A percentile compares a stretch with the other conserved stretches of the same genome.
Evolutionary conservation across 2,113 vertebrate species (phyloP).

Genomic region (Triplophysa rosa): DNA sequence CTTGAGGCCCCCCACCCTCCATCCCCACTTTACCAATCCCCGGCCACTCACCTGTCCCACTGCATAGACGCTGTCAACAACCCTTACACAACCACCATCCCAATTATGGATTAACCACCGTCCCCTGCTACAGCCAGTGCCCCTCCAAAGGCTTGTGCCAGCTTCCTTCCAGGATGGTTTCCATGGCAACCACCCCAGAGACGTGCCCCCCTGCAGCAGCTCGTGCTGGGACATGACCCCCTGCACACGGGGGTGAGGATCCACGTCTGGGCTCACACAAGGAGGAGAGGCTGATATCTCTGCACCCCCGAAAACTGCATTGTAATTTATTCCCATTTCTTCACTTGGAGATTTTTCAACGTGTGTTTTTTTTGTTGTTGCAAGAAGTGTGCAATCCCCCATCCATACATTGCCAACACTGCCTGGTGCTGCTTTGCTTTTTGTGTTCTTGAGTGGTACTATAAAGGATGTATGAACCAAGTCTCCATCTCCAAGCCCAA

Average conservation of each 20-base stretch:
- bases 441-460: conserved; percentile 80
- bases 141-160: conserved; percentile 33
- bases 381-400: conserved; percentile 71
- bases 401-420: conserved; percentile 62
- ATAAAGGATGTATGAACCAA: conserved; percentile 76
- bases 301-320: conserved; percentile 56
- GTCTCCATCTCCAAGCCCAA: conserved; percentile 61
- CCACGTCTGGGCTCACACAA: conserved; percentile 46
- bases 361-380: conserved; percentile 58
- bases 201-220: conserved; percentile 48
- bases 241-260: conserved; percentile 66
- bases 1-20: conserved; percentile 55
- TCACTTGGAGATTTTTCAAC: conserved; percentile 36
- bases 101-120: conserved; percentile 10
- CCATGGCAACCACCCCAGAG: conserved; percentile 60
- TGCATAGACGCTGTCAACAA: conserved; percentile 6
- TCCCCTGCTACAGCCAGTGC: neutral
- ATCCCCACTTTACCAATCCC: conserved; percentile 45
- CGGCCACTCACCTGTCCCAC: conserved; percentile 48
- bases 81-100: conserved; percentile 32
- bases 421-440: conserved; percentile 75
- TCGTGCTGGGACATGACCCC: conserved; percentile 59
- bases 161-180: conserved; percentile 56
- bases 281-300: conserved; percentile 48
- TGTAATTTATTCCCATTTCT: conserved; percentile 59